Evolutionary conservation across 2,113 vertebrate species (phyloP), one percentile per base, ranked within the genome.

Genomic region (Cryptotis parvus): DNA sequence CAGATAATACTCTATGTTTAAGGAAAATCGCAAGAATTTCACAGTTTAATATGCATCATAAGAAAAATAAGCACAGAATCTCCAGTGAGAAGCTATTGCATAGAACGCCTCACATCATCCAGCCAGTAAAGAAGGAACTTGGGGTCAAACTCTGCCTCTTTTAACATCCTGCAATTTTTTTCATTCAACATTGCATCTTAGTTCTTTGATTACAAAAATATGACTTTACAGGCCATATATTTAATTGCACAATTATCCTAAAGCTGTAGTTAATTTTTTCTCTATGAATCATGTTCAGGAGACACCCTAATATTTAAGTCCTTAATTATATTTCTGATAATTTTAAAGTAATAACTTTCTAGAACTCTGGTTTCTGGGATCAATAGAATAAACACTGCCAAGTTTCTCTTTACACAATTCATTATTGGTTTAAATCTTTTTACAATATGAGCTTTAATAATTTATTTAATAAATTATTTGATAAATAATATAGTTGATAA

Each of bases 131-230:
- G 29, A 83, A 66, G 58, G 33, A 79, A 85, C 33, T 39, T 84
- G 12, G 15, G 24, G 58, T 61, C 26, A 31, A 65, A 3, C 29
- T 31, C 2, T 31, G 26, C 27, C 27, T 65, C 22, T 65, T 27
- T n/a, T 65, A 27, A 31, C 63, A 65, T 58, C 18, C 63, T 65
- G 26, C 3, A 27, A 65, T 65, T 65, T 65, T 31, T 31, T 12
- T 65, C 27, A 26, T 49, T 76, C 26, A 65, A 11, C 22, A n/a
- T 26, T 63, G 9, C 72, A n/a, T 69, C 33, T 24, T 70, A 65
- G 63, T 81, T 16, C 8, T 76, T 94, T 86, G 26, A 85, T 31
- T 80, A 80, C 33, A 83, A 90, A 94, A 85, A 83, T 18, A 26
- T 2, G 22, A 83, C 55, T 93, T 79, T 84, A 72, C 79, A n/a